A percentile compares a stretch with the other conserved stretches of the same genome.
These are phyloP conservation scores for Potorous gilbertii DNA, from an alignment of 2,797 vertebrate genomes.

Conservation along the genomic window DNA sequence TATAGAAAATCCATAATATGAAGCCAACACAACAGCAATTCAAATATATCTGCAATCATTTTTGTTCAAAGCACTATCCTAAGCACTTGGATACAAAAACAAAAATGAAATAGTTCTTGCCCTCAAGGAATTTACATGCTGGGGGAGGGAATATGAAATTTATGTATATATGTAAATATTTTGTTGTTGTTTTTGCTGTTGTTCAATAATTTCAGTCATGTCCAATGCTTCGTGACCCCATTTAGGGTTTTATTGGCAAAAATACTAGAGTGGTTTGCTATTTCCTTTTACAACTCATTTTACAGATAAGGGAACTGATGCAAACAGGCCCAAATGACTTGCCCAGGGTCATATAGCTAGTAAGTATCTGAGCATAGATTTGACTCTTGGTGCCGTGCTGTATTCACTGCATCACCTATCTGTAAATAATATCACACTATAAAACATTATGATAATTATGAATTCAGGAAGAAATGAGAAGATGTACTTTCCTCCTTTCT, in stretches of 20 bases:
- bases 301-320: background rate
- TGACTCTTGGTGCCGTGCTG: background rate
- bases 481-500: too few species aligned
- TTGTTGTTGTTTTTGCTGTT: background rate
- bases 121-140: background rate
- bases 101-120: background rate
- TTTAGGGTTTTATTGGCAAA: background rate
- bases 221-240: background rate
- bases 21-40: background rate
- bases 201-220: background rate
- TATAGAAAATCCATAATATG: background rate
- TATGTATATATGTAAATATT: background rate
- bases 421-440: too few species aligned
- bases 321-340: background rate
- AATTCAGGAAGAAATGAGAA: too few species aligned
- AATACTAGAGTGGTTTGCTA: background rate
- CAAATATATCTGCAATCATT: background rate
- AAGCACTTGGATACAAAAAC: background rate
- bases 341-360: background rate
- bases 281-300: background rate
- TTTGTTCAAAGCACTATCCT: background rate
- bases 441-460: too few species aligned
- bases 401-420: background rate
- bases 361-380: background rate
- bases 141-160: background rate